Evolutionary conservation across 2,113 vertebrate genomes (phyloP).

Genomic region (Seriola dumerili): DNA sequence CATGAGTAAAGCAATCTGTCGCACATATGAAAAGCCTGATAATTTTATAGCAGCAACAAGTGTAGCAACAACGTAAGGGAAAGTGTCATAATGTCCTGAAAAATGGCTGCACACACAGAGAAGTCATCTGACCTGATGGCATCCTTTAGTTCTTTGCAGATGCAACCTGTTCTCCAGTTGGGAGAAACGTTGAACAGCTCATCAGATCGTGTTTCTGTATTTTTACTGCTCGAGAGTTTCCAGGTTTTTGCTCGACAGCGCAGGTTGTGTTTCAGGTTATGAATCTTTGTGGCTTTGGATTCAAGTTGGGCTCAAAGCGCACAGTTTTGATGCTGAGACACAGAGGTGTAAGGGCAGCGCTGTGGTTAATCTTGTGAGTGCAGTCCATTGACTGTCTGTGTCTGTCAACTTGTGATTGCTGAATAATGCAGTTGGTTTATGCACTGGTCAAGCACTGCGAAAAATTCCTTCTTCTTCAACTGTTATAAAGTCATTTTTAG

Average conservation of each 20-base stretch:
- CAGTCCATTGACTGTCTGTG: neutral
- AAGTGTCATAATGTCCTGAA: neutral
- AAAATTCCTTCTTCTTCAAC: too few relatives aligned
- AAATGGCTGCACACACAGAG: neutral
- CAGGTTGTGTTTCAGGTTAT: constrained; percentile 5
- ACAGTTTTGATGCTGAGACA: neutral
- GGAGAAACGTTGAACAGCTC: neutral
- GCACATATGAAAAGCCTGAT: neutral
- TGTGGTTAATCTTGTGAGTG: neutral
- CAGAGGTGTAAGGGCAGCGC: neutral
- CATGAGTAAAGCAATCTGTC: neutral
- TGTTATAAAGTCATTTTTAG: neutral
- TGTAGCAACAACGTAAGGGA: neutral
- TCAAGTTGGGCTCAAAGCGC: neutral
- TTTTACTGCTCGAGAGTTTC: neutral
- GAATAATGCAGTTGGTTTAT: neutral
- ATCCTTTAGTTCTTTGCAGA: neutral
- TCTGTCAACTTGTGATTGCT: neutral
- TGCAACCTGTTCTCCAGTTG: neutral
- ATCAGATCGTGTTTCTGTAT: neutral
- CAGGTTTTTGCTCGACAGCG: neutral
- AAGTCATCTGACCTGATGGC: neutral
- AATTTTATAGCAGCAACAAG: neutral
- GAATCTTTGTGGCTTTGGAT: neutral
- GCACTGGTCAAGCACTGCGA: neutral